phyloP scores from a whole-genome alignment of 2,797 vertebrate species.

The Myripristis murdjan region DNA sequence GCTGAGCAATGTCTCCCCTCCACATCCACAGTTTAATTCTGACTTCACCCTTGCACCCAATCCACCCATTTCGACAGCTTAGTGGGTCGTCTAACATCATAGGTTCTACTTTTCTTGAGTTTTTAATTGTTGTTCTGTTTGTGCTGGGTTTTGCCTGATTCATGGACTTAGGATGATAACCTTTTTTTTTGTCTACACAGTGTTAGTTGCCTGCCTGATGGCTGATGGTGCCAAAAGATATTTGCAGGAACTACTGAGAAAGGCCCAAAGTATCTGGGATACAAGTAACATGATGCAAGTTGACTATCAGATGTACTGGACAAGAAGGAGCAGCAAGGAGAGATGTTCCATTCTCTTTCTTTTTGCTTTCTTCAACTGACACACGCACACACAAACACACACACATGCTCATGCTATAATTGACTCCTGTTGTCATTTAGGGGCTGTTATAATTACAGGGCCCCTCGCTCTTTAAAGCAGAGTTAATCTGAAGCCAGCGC shows the following conservation, averaged over 20 bases:
- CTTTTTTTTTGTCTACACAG: neutral
- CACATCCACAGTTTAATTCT: neutral
- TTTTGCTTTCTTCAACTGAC: neutral
- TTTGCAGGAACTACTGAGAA: neutral
- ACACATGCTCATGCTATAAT: conserved; percentile 40
- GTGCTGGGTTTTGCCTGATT: neutral
- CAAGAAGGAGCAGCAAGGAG: conserved; percentile 2
- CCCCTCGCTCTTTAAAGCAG: conserved; percentile 43
- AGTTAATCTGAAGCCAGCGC: conserved; percentile 53
- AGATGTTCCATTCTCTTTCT: neutral
- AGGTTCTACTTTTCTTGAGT: too few relatives aligned
- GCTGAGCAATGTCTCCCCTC: conserved; percentile 12
- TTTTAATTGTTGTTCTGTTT: neutral
- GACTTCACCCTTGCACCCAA: neutral
- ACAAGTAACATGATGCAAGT: neutral
- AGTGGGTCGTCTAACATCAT: too few relatives aligned
- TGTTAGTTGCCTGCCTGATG: neutral
- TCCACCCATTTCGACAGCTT: neutral
- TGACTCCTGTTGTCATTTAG: conserved; percentile 45
- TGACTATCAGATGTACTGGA: conserved; percentile 8
- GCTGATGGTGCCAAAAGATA: neutral
- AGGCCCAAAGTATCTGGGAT: neutral
- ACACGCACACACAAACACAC: conserved; percentile 24
- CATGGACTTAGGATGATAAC: neutral
- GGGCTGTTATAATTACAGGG: conserved; percentile 69